Evolutionary conservation across 1,140 invertebrate genomes (phyloP), one percentile per base, ranked within the genome.

Genomic region (Saccostrea glomerata): DNA sequence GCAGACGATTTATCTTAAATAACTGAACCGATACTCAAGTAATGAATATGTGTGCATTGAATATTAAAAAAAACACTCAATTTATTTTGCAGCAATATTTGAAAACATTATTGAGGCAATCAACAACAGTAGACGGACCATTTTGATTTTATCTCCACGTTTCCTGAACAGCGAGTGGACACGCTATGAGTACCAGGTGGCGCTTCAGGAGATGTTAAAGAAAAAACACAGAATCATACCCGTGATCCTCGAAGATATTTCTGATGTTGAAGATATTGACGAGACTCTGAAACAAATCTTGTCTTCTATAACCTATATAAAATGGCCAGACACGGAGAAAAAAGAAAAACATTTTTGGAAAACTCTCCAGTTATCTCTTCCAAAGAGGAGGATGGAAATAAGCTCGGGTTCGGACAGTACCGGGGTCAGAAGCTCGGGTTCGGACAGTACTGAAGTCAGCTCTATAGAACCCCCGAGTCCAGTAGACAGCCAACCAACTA

Each of bases 91-190:
- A 93, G 93, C 90, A 13, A 92, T 93, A 58, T 90, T 91, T n/a
- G 91, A 93, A 82, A 91, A 91, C 25, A 93, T 93, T n/a, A 90
- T 93, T 6, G 73, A 90, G 25, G 92, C 92, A 9, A 88, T 93
- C n/a, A 90, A 93, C 40, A 90, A 91, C 7, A 92, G 92, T n/a
- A 84, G 92, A 20, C 56, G 93, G 54, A 93, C 92, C 3, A 93
- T 94, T 25, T 70, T 94, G 13, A 73, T 94, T 11, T 60, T 94
- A 1, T 91, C 92, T 0, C 90, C 90, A 15, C 84, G 91, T 25
- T 94, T 92, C 77, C 82, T 93, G 3, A 82, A 91, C n/a, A 94
- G 91, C 60, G 93, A 94, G 70, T 94, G 90, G 82, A 92, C 90
- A 36, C 90, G 88, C 47, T 92, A 93, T 73, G 93, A 94, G 86